phyloP scores from a whole-genome alignment of 2,888 invertebrate species.

The Sarcophaga caerulescens region DNA sequence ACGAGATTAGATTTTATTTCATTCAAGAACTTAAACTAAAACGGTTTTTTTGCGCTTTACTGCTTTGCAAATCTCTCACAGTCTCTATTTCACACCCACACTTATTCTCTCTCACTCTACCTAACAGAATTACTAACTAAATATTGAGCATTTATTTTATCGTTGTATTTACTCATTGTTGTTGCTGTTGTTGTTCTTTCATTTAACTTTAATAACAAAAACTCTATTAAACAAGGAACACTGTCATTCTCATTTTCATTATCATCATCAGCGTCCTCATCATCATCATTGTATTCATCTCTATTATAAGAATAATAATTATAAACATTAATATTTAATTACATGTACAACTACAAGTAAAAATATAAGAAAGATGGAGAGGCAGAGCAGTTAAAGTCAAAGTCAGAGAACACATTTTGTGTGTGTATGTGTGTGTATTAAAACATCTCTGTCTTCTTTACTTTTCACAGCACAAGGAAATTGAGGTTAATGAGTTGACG shows the following conservation, averaged over 20 bases:
- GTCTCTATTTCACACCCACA: neutral
- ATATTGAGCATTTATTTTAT: neutral
- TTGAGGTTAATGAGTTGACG: constrained; percentile 8
- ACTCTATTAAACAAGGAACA: constrained; percentile 20
- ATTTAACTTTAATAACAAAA: constrained; percentile 1
- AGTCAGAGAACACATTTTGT: neutral
- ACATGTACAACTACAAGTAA: neutral
- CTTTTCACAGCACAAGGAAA: neutral
- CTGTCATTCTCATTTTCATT: too few relatives aligned
- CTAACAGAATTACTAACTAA: too few relatives aligned
- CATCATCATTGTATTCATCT: neutral
- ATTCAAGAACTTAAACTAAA: neutral
- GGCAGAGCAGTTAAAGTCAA: neutral
- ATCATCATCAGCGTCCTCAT: neutral
- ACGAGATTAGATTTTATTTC: constrained; percentile 29
- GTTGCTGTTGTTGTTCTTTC: neutral
- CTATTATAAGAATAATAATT: too few relatives aligned
- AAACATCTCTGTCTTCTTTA: too few relatives aligned
- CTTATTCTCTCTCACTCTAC: neutral
- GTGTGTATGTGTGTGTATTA: too few relatives aligned
- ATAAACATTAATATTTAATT: constrained; percentile 36
- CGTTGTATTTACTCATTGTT: neutral
- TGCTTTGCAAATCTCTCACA: too few relatives aligned
- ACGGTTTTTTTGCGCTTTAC: too few relatives aligned
- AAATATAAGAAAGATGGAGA: constrained; percentile 1